phyloP scores from a whole-genome alignment of 2,888 invertebrate genomes.

The Macrosoma leucophasiata region DNA sequence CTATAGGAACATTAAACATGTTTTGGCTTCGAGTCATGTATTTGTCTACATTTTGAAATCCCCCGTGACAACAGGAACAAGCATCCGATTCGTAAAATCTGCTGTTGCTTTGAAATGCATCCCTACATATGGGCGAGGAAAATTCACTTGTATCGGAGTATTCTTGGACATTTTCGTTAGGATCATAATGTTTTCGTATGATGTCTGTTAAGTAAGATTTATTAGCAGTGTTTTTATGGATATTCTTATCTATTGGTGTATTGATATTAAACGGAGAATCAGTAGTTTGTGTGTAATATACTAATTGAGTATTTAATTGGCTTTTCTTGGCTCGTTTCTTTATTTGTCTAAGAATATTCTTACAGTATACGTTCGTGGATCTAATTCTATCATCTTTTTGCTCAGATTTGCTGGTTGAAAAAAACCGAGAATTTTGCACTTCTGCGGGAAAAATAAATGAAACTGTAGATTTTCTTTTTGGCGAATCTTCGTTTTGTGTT shows the following conservation, averaged over 20 bases:
- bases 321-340: conserved; percentile 29
- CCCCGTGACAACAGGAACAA: conserved; percentile 49
- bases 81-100: conserved; percentile 36
- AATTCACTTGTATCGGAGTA: conserved; percentile 41
- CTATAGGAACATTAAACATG: conserved; percentile 15
- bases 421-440: conserved; percentile 4
- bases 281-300: conserved; percentile 43
- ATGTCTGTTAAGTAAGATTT: conserved; percentile 36
- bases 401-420: conserved; percentile 4
- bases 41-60: conserved; percentile 47
- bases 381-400: not conserved
- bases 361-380: conserved; percentile 12
- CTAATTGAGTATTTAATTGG: conserved; percentile 32
- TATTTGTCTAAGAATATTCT: conserved; percentile 29
- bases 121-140: conserved; percentile 52
- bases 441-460: conserved; percentile 22
- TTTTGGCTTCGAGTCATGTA: conserved; percentile 26
- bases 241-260: not conserved
- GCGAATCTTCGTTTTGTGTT: conserved; percentile 13
- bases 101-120: conserved; percentile 22
- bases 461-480: conserved; percentile 19
- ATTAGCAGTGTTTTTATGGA: not conserved
- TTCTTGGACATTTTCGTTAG: conserved; percentile 31
- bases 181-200: conserved; percentile 44
- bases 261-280: conserved; percentile 29